Conservation (phyloP, 2,797 vertebrate genomes). For the Manis javanica region DNA sequence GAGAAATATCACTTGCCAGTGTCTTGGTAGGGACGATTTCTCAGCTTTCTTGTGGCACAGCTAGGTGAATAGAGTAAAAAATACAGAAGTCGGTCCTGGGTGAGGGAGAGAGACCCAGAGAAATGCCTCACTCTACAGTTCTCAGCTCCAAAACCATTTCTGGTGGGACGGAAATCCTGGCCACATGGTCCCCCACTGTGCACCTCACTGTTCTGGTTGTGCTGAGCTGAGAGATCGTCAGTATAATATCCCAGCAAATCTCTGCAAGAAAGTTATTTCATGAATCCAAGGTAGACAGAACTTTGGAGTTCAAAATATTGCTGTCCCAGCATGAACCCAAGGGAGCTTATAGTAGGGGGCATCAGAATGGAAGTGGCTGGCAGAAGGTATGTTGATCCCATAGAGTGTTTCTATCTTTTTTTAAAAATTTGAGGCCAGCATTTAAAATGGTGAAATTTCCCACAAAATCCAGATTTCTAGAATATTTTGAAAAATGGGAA, state of each 20-base stretch:
- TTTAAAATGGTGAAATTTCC: not conserved
- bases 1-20: not conserved
- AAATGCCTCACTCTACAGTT: not conserved
- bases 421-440: not conserved
- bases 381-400: not conserved
- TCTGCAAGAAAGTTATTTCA: not conserved
- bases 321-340: not conserved
- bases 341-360: not conserved
- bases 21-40: not conserved
- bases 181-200: rapidly evolving
- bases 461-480: not conserved
- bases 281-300: not conserved
- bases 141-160: not conserved
- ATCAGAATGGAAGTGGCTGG: not conserved
- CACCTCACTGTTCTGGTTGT: not conserved
- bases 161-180: not conserved
- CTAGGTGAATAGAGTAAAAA: not conserved
- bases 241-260: too few species aligned
- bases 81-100: not conserved
- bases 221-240: not conserved
- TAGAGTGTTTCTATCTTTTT: not conserved
- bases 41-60: not conserved
- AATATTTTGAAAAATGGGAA: not conserved
- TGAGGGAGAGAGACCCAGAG: not conserved
- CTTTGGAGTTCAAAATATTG: not conserved